A percentile compares a stretch with the other conserved stretches of the same genome.
Conservation (phyloP, 2,113 vertebrate species). For the Connochaetes taurinus region DNA sequence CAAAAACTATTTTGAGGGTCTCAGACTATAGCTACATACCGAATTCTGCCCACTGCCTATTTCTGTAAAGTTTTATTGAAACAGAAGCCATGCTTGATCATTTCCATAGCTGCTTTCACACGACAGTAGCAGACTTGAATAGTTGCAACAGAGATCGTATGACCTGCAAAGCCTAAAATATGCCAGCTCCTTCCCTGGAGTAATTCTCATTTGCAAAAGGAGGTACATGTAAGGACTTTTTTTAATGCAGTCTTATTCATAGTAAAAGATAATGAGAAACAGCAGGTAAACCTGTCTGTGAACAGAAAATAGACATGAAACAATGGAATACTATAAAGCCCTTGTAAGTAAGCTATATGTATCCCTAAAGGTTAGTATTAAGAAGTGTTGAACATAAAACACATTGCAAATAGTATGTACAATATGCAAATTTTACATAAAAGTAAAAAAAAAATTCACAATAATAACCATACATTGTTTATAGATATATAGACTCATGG, state of each 20-base stretch:
- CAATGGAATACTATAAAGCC: background rate
- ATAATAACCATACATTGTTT: background rate
- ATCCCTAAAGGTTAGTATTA: background rate
- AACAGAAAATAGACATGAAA: background rate
- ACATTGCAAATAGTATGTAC: background rate
- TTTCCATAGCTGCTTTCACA: background rate
- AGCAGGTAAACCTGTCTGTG: background rate
- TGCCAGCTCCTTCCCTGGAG: background rate
- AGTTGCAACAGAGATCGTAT: background rate
- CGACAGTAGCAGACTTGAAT: background rate
- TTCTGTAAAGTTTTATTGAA: background rate
- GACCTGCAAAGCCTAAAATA: background rate
- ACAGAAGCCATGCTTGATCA: background rate
- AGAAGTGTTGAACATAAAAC: background rate
- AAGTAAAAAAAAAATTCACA: background rate
- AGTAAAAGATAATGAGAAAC: background rate
- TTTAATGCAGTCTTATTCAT: background rate
- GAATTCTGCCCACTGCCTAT: background rate
- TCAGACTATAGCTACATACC: background rate
- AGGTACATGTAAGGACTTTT: background rate
- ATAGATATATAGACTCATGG: background rate
- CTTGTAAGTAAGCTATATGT: background rate
- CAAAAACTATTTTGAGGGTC: background rate
- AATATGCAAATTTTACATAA: background rate
- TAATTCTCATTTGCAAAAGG: background rate